Base-by-base conservation (phyloP, 2,888 invertebrate genomes). In the Criorhina ranunculi region DNA sequence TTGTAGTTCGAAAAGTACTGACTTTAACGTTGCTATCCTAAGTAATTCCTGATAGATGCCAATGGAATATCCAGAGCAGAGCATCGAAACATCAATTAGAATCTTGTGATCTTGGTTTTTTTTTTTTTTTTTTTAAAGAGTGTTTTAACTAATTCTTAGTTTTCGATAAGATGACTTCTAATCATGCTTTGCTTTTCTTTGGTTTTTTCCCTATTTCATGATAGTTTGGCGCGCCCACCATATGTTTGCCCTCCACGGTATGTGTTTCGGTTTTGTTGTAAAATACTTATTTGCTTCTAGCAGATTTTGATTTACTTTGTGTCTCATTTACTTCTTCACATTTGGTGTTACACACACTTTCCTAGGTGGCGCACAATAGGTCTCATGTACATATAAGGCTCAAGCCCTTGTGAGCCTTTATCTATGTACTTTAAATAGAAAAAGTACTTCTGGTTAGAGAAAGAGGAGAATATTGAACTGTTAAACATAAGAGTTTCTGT, bases 161-260 rank as follows among this genome's bases (percentile, higher is more conserved):
- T 51, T 64, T 64, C 24, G 51, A 53, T 66, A 40, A 40, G 40
- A 53, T 15, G 51, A 60, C 11, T 53, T 33, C 44, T 24, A 53
- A 53, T 67, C 53, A 53, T 80, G 72, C 80, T 78, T 70, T 70
- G 60, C 59, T 75, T 72, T 72, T 35, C 59, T 66, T 73, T 66
- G 31, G 57, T 29, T 75, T 73, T 80, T 53, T 73, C 46, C 67
- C 60, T 51, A 35, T 75, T 55, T 67, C 17, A 53, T 44, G 24
- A 80, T 69, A 60, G 73, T 67, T 67, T 80, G 73, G 73, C 67
- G 73, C 67, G 73, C 49, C 55, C 80, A 80, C 42, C 67, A 73
- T n/a, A n/a, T 17, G 80, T 80, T 80, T 80, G 80, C 80, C 80
- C 80, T 80, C 67, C 75, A 80, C 80, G 80, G 80, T 80, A 80